Base-by-base conservation (phyloP, 2,797 vertebrate species). In the Hyperoplus lanceolatus region DNA sequence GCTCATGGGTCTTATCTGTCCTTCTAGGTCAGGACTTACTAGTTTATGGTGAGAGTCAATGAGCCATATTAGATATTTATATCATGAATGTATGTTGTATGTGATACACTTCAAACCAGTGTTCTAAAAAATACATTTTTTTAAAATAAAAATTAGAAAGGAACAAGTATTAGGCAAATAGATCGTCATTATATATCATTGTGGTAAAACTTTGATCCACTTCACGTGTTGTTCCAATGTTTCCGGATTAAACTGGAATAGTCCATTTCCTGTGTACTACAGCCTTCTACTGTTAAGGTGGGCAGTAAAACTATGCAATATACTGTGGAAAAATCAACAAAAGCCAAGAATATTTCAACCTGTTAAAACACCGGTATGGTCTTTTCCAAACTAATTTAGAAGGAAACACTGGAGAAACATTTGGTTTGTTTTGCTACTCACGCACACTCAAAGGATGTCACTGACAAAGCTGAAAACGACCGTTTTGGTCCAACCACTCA, bases 391-490 rank as follows among this genome's bases (percentile, higher is more conserved):
- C 45, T 63, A 1, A 71, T 87, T 82, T 62, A 60, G 16, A 18
- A 11, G 36, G 2, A 67, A 84, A 77, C 53, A 51, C 13, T 72
- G 41, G 42, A 61, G 45, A 49, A 79, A 64, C 60, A 72, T 83
- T 75, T 82, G 53, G 56, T 85, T 91, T 84, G 66, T 70, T 78
- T 71, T 84, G 61, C 69, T 73, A 12, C 70, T 77, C 76, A 87
- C 54, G 69, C 74, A 81, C 70, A 45, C 70, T 71, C 55, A 84
- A 64, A 87, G 80, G 81, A 86, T 89, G 81, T 74, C 69, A 86
- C 87, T 88, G 84, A 90, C 87, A 92, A 88, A 81, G 79, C 73
- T 89, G 91, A 94, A 91, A 92, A 91, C 36, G 73, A 89, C 86
- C 55, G 50, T 88, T 89, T 89, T 84, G 29, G 83, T 90, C 80